These are phyloP conservation scores for Peromyscus melanophrys DNA, from an alignment of 2,797 vertebrate genomes.

Conservation along the genomic window DNA sequence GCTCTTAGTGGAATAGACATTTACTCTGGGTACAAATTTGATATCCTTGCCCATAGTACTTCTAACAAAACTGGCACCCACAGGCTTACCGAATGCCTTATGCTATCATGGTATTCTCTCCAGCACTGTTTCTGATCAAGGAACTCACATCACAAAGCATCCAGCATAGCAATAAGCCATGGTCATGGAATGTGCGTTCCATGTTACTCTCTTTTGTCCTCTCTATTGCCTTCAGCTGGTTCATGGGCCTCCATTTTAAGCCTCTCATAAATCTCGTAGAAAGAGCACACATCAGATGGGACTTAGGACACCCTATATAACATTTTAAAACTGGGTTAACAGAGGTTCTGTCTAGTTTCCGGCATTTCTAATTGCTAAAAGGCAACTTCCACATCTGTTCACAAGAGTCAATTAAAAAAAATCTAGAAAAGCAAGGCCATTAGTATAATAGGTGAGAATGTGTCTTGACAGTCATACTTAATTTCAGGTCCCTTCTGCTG, in stretches of 20 bases:
- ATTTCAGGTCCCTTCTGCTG: background rate
- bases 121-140: background rate
- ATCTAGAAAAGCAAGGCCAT: constrained; percentile 30
- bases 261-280: background rate
- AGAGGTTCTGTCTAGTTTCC: background rate
- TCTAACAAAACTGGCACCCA: background rate
- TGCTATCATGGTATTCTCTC: background rate
- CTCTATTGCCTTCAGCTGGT: background rate
- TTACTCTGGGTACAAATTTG: background rate
- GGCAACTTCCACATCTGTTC: constrained; percentile 25
- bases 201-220: background rate
- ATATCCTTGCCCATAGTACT: background rate
- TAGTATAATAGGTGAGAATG: background rate
- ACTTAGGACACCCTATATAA: background rate
- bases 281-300: background rate
- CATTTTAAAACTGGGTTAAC: constrained; percentile 45
- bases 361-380: constrained; percentile 31
- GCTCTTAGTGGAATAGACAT: background rate
- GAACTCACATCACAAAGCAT: background rate
- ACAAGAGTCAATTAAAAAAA: background rate
- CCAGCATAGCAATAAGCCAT: background rate
- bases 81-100: background rate
- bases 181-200: background rate
- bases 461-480: background rate
- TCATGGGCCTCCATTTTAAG: background rate